phyloP scores from a whole-genome alignment of 2,113 vertebrate genomes.

The Aviceda subcristata region DNA sequence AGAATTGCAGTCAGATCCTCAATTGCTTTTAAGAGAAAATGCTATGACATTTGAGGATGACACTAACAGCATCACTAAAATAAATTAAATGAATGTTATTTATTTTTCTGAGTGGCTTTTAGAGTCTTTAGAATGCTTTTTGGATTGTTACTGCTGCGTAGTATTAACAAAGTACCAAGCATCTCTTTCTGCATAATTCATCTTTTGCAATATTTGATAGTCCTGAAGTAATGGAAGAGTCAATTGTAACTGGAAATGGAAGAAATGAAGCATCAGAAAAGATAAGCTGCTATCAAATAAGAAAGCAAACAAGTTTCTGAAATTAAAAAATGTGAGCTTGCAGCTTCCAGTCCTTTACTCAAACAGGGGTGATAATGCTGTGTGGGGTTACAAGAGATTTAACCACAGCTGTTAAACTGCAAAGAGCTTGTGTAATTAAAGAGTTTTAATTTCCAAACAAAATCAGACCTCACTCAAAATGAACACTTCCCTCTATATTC shows the following conservation, averaged over 20 bases:
- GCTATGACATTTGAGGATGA: constrained; percentile 26
- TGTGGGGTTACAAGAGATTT: not conserved
- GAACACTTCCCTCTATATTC: not conserved
- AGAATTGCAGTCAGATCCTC: constrained; percentile 1
- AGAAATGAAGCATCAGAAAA: not conserved
- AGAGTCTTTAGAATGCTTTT: not conserved
- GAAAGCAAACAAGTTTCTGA: constrained; percentile 2
- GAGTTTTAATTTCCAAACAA: not conserved
- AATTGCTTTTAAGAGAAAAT: constrained; percentile 3
- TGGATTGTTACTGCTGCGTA: not conserved
- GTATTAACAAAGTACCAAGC: not conserved
- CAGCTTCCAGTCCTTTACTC: not conserved
- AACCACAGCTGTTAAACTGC: not conserved
- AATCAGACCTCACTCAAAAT: not conserved
- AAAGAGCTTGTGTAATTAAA: not conserved
- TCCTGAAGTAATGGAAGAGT: not conserved
- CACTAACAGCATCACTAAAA: constrained; percentile 23
- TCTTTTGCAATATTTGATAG: not conserved
- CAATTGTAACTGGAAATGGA: not conserved
- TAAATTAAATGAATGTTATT: constrained; percentile 36
- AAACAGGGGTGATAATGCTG: not conserved
- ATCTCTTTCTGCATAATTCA: not conserved
- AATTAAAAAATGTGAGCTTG: not conserved
- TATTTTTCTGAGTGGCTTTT: constrained; percentile 46
- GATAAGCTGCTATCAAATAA: not conserved